Conservation (phyloP, 2,888 invertebrate species). For the Ormyrus nitidulus region DNA sequence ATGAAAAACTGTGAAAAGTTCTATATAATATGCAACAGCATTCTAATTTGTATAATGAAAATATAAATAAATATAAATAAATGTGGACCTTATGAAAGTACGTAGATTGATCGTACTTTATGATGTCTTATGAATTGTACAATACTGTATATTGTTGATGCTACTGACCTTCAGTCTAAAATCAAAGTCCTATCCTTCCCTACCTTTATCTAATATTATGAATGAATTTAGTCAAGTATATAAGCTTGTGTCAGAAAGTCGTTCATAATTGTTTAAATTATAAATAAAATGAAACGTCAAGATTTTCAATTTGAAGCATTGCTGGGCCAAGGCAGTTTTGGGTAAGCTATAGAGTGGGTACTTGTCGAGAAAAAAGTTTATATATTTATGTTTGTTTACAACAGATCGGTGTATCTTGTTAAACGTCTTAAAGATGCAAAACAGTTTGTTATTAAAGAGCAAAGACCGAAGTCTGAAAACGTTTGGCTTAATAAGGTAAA, state of each 20-base stretch:
- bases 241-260: not conserved
- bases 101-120: constrained; percentile 36
- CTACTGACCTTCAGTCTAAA: constrained; percentile 37
- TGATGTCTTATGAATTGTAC: constrained; percentile 37
- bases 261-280: constrained; percentile 5
- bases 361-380: constrained; percentile 16
- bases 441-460: constrained; percentile 67
- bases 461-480: constrained; percentile 59
- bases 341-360: constrained; percentile 57
- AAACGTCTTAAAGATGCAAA: constrained; percentile 65
- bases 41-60: constrained; percentile 53
- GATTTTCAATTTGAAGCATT: constrained; percentile 62
- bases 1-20: constrained; percentile 31
- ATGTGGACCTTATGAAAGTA: constrained; percentile 32
- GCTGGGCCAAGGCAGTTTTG: constrained; percentile 66
- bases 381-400: constrained; percentile 10
- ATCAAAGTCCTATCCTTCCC: not conserved
- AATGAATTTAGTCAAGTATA: too few species aligned
- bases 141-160: constrained; percentile 35
- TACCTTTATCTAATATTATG: not conserved
- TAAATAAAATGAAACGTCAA: constrained; percentile 46
- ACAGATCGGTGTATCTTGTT: constrained; percentile 66
- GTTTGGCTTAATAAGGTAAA: constrained; percentile 54
- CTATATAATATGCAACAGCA: constrained; percentile 34
- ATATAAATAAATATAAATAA: constrained; percentile 44